phyloP scores from a whole-genome alignment of 2,113 vertebrate genomes.

The Grammomys dolichurus region DNA sequence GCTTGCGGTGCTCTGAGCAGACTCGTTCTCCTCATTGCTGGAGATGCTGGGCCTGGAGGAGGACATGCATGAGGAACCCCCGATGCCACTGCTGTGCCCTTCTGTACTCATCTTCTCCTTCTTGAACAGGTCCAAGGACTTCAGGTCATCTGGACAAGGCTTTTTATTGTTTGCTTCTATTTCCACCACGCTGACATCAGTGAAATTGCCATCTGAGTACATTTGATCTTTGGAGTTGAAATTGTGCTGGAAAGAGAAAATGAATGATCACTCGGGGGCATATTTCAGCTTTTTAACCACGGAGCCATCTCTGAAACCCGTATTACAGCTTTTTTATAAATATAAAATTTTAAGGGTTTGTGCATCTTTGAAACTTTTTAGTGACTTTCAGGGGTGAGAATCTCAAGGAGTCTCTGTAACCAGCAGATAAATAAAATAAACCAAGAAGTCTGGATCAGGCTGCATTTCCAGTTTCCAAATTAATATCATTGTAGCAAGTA shows the following conservation, averaged over 20 bases:
- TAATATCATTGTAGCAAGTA: neutral
- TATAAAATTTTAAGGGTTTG: neutral
- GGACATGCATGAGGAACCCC: constrained; percentile 98
- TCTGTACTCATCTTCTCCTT: constrained; percentile 96
- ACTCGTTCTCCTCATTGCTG: constrained; percentile 94
- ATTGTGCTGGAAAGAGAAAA: constrained; percentile 88
- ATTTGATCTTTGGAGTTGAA: constrained; percentile 90
- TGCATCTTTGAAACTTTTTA: neutral
- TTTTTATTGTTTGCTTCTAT: constrained; percentile 92
- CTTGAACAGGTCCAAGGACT: constrained; percentile 91
- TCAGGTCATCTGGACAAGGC: constrained; percentile 91
- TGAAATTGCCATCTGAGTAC: constrained; percentile 90
- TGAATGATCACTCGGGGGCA: neutral
- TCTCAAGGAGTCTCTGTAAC: neutral
- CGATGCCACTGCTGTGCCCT: constrained; percentile 98
- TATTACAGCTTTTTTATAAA: neutral
- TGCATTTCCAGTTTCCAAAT: constrained; percentile 14
- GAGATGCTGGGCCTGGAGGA: constrained; percentile 97
- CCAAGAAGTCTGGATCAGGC: neutral
- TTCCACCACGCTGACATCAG: constrained; percentile 94
- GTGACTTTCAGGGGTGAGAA: neutral
- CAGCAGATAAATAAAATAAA: neutral
- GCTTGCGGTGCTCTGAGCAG: constrained; percentile 94
- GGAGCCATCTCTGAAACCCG: neutral
- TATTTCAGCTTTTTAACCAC: neutral